Evolutionary conservation across 2,113 vertebrate species (phyloP).

Genomic region (Paradisaea rubra): DNA sequence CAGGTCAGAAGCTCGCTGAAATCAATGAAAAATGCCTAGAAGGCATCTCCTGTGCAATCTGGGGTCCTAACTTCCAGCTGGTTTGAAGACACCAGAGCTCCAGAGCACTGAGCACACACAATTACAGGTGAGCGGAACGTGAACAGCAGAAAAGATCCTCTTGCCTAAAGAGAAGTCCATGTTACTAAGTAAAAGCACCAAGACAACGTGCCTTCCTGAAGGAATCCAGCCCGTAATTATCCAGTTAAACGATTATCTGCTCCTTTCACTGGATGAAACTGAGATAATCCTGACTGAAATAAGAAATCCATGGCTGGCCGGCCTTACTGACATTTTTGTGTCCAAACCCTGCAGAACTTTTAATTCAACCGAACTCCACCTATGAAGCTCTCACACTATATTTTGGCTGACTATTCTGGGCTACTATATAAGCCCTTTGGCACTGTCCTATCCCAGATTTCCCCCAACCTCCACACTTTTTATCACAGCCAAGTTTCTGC

Average conservation of each 20-base stretch:
- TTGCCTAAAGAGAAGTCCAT: not conserved
- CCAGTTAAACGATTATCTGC: not conserved
- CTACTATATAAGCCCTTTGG: conserved; percentile 46
- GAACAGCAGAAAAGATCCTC: not conserved
- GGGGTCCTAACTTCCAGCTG: not conserved
- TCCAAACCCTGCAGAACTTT: not conserved
- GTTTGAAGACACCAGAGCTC: not conserved
- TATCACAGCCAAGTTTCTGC: conserved; percentile 54
- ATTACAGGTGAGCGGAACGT: not conserved
- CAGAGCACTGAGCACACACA: not conserved
- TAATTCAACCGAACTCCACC: not conserved
- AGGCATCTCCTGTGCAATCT: not conserved
- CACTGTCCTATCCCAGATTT: conserved; percentile 36
- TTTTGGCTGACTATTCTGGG: conserved; percentile 13
- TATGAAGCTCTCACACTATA: conserved; percentile 7
- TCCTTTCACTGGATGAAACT: not conserved
- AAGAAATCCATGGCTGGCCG: not conserved
- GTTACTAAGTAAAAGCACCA: not conserved
- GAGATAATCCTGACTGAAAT: not conserved
- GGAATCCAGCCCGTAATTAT: not conserved
- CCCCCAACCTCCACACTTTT: conserved; percentile 6
- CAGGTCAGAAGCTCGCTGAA: not conserved
- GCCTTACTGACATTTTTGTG: not conserved
- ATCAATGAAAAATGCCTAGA: not conserved
- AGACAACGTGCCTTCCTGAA: not conserved